Conservation (phyloP, 2,797 vertebrate species). For the Danio choprae region DNA sequence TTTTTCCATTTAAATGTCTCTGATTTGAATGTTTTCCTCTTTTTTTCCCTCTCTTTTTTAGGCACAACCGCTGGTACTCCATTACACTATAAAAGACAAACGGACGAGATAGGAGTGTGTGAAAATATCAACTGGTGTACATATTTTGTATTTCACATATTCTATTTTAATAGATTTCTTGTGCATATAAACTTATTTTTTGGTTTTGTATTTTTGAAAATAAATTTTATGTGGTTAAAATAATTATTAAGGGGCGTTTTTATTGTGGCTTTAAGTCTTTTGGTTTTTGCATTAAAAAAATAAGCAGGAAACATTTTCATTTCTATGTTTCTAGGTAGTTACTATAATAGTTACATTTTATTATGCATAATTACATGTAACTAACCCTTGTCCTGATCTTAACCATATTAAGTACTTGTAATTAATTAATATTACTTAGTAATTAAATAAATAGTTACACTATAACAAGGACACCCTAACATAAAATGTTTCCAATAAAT, state of each 20-base stretch:
- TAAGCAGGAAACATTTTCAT: no score
- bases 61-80: slow-evolving; percentile 92
- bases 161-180: slow-evolving; percentile 86
- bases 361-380: no score
- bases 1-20: not conserved
- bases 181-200: slow-evolving; percentile 85
- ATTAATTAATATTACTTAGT: no score
- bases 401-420: no score
- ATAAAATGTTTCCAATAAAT: no score
- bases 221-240: slow-evolving; percentile 76
- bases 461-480: no score
- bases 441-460: no score
- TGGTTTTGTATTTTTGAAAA: slow-evolving; percentile 86
- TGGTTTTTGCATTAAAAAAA: no score
- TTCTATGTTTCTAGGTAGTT: no score
- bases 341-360: no score
- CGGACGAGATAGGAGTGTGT: slow-evolving; percentile 76
- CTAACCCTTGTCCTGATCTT: no score
- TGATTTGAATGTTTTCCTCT: not conserved
- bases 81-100: slow-evolving; percentile 97
- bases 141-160: slow-evolving; percentile 85
- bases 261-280: not conserved
- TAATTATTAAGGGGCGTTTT: not conserved
- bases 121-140: slow-evolving; percentile 71
- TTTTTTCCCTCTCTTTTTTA: slow-evolving; percentile 63